Evolutionary conservation across 2,797 vertebrate species (phyloP).

Genomic region (Nannoperca obscura): DNA sequence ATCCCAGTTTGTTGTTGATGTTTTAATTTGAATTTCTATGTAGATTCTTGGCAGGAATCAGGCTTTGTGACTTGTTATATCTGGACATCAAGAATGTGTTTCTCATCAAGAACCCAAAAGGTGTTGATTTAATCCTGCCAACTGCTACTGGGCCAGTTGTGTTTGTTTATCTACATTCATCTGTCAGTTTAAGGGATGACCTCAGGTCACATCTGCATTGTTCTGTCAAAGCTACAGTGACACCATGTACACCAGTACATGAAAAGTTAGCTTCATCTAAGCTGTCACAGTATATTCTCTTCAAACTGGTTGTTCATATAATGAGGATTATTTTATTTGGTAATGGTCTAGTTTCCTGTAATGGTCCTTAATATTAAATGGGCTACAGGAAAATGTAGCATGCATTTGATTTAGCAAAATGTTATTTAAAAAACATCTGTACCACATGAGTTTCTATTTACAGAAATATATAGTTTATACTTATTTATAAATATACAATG

Average conservation of each 20-base stretch:
- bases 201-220: conserved; percentile 5
- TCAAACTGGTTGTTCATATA: not conserved
- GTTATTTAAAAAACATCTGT: not conserved
- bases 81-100: not conserved
- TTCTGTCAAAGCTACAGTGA: conserved; percentile 2
- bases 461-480: not conserved
- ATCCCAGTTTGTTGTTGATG: not conserved
- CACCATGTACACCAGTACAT: not conserved
- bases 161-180: conserved; percentile 14
- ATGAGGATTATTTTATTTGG: not conserved
- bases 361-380: not conserved
- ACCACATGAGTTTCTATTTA: not conserved
- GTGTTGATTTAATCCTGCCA: conserved; percentile 8
- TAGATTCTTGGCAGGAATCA: not conserved
- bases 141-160: not conserved
- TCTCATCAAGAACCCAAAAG: not conserved
- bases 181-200: conserved; percentile 4
- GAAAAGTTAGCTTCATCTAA: not conserved
- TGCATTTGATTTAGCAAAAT: not conserved
- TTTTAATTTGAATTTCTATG: not conserved
- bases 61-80: not conserved
- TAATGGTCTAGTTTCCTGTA: not conserved
- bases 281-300: not conserved
- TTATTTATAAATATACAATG: not conserved
- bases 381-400: not conserved